Base-by-base conservation (phyloP, 2,888 invertebrate species). In the Drosophila quinaria region DNA sequence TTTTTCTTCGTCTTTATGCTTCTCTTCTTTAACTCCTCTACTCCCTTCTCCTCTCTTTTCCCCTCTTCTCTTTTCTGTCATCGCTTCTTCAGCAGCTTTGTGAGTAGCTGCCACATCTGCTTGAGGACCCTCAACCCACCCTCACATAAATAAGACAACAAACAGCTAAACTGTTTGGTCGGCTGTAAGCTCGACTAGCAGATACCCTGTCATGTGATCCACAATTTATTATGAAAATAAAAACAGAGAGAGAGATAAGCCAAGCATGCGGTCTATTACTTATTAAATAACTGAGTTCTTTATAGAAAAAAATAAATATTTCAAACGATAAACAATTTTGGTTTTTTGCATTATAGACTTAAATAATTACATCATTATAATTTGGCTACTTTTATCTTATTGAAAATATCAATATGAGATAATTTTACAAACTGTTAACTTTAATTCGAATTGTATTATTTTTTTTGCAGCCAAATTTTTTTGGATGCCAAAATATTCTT, bases 101-200 rank as follows among this genome's bases (percentile, higher is more conserved):
- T 50, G 66, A 52, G 33, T 47, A 17, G 35, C 52, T 70, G 63
- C 63, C 50, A 56, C 55, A 62, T 55, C 47, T 54, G n/a, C 51
- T 58, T 39, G 37, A 44, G 22, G 22, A 50, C 44, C 49, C 65
- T 66, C 73, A 78, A 35, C 35, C 44, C 55, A 56, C 44, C 33
- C 66, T 54, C 74, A 66, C 73, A 61, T 60, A 61, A 74, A 74
- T 61, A 52, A 49, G 25, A 29, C 37, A 35, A 42, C 2, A 51
- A 31, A 33, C 15, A 10, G 11, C 13, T 15, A 42, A 35, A 2
- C n/a, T 2, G 3, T 33, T 0, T 3, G 22, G 4, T n/a, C 19
- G 19, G 4, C 1, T 4, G 9, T 3, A 8, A 35, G 3, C 41
- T 0, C 2, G 31, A 42, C 49, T 49, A 25, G 3, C 13, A 22